Evolutionary conservation across 2,113 vertebrate species (phyloP).

Genomic region (Synodontis membranacea): DNA sequence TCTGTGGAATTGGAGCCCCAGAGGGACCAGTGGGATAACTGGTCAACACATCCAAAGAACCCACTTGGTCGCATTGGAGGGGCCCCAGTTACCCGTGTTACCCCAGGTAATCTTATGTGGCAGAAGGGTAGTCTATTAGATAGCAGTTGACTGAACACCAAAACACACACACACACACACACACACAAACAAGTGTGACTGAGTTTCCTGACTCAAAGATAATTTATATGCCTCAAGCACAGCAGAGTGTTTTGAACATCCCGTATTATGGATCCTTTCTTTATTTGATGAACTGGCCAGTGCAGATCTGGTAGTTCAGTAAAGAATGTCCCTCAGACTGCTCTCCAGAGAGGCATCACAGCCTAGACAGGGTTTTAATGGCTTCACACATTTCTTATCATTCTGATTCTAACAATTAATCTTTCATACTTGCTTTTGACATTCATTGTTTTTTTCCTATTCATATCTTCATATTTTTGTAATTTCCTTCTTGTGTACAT

Average conservation of each 20-base stretch:
- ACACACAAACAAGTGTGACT: background rate
- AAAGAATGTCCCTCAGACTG: background rate
- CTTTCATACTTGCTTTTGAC: background rate
- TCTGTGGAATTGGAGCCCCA: conserved; percentile 74
- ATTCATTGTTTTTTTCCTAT: background rate
- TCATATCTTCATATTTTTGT: background rate
- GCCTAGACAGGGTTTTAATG: background rate
- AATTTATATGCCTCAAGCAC: background rate
- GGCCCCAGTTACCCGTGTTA: conserved; percentile 76
- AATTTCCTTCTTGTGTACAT: conserved; percentile 8
- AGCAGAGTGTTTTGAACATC: background rate
- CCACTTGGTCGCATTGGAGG: conserved; percentile 72
- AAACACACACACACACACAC: background rate
- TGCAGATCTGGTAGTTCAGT: background rate
- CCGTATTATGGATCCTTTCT: too few relatives aligned
- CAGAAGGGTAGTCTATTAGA: conserved; percentile 1
- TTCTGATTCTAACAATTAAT: background rate
- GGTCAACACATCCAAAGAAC: conserved; percentile 70
- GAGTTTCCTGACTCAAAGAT: background rate
- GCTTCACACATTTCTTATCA: background rate
- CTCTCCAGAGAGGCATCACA: background rate
- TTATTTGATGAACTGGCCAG: background rate
- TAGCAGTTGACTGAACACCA: background rate
- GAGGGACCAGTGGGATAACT: conserved; percentile 79
- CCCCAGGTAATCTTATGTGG: conserved; percentile 64